Evolutionary conservation across 2,113 vertebrate genomes (phyloP), one percentile per base, ranked within the genome.

Genomic region (Clarias gariepinus): DNA sequence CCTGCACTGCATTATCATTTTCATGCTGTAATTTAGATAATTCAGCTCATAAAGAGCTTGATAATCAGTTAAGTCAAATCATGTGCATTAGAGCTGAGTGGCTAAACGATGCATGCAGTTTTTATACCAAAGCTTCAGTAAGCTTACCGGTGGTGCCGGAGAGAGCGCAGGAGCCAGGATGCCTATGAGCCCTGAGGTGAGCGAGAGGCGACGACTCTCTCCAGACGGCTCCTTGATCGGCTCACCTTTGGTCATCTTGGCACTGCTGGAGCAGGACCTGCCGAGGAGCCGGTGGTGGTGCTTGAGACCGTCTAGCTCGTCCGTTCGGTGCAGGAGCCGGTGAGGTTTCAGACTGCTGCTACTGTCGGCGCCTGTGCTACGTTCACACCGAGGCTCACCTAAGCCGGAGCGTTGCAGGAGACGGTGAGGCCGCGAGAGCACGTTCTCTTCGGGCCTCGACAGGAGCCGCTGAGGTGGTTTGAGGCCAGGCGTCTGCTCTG

Each of bases 161-260:
- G 96, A 95, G 90, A 96, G 95, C 68, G 97, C 95, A 84, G 96
- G 96, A 88, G 96, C 95, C 92, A 97, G 94, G 93, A 97, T 97
- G 94, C 96, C 97, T 90, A 97, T 97, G 91, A 97, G 96, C 94
- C 97, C 97, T 96, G 97, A 97, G 96, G 96, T 97, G 93, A 97
- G 96, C 92, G 97, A 97, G 94, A 97, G 96, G 88, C 97, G 94
- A 86, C 96, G 94, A 94, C 96, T 92, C 94, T 97, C 97, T 80
- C 92, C 90, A 71, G 61, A 92, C 78, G 95, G 93, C 91, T 97
- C 96, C 92, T 96, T 96, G 92, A 95, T 95, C 90, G 94, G 92
- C 89, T 97, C 96, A 1, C 92, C 89, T 93, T 95, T 96, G 84
- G 95, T 94, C 89, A 96, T 92, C 90, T 95, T 96, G 92, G 96